Evolutionary conservation across 2,888 invertebrate species (phyloP), one percentile per base, ranked within the genome.

Genomic region (Sphinx pinastri): DNA sequence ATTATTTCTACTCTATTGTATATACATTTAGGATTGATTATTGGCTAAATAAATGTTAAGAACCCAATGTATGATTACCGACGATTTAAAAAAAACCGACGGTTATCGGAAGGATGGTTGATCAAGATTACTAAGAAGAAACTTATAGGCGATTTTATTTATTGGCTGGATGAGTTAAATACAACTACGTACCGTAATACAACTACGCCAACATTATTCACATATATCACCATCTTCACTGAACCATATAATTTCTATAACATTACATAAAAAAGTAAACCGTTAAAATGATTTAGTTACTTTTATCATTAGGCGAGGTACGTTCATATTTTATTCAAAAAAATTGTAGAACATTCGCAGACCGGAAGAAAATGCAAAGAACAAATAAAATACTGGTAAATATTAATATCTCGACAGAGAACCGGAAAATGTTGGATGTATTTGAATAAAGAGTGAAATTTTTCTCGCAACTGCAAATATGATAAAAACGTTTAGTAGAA

Each of bases 311-410:
- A 38, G 58, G 13, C 47, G n/a, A n/a, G 19, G 55, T 49, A 49
- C 19, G 49, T 47, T 47, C 38, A 63, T 49, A 63, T 63, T 63
- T 63, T 49, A 63, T 63, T 63, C 49, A 63, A 60, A 63, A n/a
- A 49, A 47, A 19, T 47, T 19, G 19, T 47, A 49, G 49, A 63
- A 63, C 19, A 47, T 58, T 58, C 31, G 31, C 12, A 49, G 63
- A 19, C 13, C 49, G 7, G 63, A 19, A 16, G 63, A 16, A 47
- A 63, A 63, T 19, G 16, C 47, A 19, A 63, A 11, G 63, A 63
- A 63, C 49, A 49, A 63, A 63, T 63, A 63, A 63, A 63, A 63
- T 7, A 19, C 63, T 63, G 19, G 49, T 63, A 49, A 63, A 63
- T 63, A 63, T 63, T 63, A 63, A 63, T 63, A 63, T 49, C 63